These are phyloP conservation scores for Strigamia crassipes DNA, from an alignment of 2,888 invertebrate species.

Conservation along the genomic window DNA sequence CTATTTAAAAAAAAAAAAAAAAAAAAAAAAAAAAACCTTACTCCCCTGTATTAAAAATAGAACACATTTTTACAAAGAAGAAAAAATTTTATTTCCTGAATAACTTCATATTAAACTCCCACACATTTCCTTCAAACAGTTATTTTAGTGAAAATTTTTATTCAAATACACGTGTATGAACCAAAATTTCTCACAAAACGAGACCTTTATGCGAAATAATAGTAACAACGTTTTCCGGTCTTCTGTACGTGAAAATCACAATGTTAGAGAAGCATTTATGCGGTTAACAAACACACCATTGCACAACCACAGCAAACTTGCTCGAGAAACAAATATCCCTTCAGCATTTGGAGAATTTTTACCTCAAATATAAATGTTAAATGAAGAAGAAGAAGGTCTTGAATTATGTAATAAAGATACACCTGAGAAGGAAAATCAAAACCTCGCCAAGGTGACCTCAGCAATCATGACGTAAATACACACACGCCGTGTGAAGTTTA, in stretches of 20 bases:
- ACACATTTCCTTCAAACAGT: neutral
- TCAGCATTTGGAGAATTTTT: neutral
- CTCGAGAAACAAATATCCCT: neutral
- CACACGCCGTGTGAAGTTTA: neutral
- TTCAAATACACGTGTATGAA: neutral
- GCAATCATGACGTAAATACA: constrained; percentile 1
- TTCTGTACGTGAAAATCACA: too few species aligned
- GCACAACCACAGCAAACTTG: neutral
- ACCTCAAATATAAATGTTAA: constrained; percentile 10
- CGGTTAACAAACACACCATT: too few species aligned
- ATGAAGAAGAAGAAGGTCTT: neutral
- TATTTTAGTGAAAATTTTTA: neutral
- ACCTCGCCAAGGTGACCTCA: neutral
- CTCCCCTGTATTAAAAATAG: neutral
- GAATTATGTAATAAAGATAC: constrained; percentile 1
- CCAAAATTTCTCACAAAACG: neutral
- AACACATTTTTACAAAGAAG: neutral
- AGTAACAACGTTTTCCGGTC: too few species aligned
- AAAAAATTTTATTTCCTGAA: constrained; percentile 5
- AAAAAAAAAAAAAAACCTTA: neutral
- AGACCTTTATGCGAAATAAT: too few species aligned
- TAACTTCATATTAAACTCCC: neutral
- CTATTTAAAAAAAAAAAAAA: neutral
- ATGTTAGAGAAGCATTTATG: too few species aligned
- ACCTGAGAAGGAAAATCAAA: neutral